Evolutionary conservation across 2,797 vertebrate species (phyloP).

Genomic region (Takifugu ocellatus): DNA sequence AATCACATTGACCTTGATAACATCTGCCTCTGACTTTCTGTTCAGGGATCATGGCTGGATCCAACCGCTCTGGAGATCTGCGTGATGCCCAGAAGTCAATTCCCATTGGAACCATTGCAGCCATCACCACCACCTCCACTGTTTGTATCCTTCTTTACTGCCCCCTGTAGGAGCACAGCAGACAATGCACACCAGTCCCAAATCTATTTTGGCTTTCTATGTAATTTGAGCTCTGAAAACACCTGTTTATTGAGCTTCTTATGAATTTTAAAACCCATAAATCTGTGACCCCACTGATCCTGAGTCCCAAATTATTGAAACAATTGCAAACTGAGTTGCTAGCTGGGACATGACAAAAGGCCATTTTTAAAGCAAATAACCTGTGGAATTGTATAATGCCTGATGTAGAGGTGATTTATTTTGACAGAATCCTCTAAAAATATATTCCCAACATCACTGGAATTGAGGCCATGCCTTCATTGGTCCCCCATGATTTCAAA

Average conservation of each 20-base stretch:
- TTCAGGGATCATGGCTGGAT: slow-evolving; percentile 97
- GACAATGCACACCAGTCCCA: not conserved
- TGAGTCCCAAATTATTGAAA: slow-evolving; percentile 12
- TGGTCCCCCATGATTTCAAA: no score
- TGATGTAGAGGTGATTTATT: not conserved
- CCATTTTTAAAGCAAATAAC: slow-evolving; percentile 4
- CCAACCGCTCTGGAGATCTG: slow-evolving; percentile 94
- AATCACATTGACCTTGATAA: slow-evolving; percentile 10
- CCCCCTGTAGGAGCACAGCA: slow-evolving; percentile 21
- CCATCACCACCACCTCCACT: slow-evolving; percentile 93
- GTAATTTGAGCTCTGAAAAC: not conserved
- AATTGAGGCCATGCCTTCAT: not conserved
- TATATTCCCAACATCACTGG: not conserved
- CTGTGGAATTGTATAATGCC: not conserved
- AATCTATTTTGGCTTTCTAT: not conserved
- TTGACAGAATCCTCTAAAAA: not conserved
- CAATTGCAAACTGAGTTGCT: slow-evolving; percentile 28
- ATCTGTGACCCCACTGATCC: not conserved
- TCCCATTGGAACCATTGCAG: slow-evolving; percentile 92
- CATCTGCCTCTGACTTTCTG: slow-evolving; percentile 22
- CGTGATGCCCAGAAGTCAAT: slow-evolving; percentile 97
- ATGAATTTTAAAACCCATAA: not conserved
- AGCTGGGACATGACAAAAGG: slow-evolving; percentile 36
- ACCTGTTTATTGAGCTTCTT: not conserved
- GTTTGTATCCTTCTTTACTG: slow-evolving; percentile 89